These are phyloP conservation scores for Drymodes brunneopygia DNA, from an alignment of 2,113 vertebrate genomes.

Conservation along the genomic window DNA sequence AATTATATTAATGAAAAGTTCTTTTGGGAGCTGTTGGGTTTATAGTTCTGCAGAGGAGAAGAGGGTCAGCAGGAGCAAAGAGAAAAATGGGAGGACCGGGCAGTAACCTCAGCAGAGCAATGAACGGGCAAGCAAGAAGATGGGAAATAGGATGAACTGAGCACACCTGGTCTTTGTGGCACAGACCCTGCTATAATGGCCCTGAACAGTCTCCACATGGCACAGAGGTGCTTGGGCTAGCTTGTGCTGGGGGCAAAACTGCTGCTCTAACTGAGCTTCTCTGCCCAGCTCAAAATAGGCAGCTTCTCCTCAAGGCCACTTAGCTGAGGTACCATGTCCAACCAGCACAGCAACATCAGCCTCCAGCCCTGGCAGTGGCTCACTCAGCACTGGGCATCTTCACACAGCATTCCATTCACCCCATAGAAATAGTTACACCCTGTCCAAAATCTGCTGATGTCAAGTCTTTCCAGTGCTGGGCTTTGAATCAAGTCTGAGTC, in stretches of 20 bases:
- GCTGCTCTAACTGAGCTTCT: background rate
- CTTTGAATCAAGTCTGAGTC: background rate
- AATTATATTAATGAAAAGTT: constrained; percentile 56
- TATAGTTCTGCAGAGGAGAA: constrained; percentile 7
- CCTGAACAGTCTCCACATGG: background rate
- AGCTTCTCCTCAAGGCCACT: background rate
- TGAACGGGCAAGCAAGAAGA: rapidly evolving
- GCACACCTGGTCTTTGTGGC: rapidly evolving
- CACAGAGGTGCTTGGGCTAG: background rate
- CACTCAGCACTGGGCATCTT: background rate
- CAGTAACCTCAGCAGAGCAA: background rate
- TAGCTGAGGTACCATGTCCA: background rate
- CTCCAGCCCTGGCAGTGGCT: background rate
- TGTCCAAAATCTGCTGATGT: background rate
- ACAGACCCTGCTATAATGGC: background rate
- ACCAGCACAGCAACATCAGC: background rate
- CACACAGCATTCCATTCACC: rapidly evolving
- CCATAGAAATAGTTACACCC: background rate
- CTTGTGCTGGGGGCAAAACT: background rate
- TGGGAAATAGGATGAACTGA: background rate
- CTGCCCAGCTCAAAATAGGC: background rate
- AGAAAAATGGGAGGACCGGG: background rate
- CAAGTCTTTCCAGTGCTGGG: background rate
- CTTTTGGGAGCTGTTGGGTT: background rate
- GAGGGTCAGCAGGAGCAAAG: background rate